A percentile compares a stretch with the other conserved stretches of the same genome.
These are phyloP conservation scores for Psettodes erumei DNA, from an alignment of 2,113 vertebrate genomes.

Conservation along the genomic window DNA sequence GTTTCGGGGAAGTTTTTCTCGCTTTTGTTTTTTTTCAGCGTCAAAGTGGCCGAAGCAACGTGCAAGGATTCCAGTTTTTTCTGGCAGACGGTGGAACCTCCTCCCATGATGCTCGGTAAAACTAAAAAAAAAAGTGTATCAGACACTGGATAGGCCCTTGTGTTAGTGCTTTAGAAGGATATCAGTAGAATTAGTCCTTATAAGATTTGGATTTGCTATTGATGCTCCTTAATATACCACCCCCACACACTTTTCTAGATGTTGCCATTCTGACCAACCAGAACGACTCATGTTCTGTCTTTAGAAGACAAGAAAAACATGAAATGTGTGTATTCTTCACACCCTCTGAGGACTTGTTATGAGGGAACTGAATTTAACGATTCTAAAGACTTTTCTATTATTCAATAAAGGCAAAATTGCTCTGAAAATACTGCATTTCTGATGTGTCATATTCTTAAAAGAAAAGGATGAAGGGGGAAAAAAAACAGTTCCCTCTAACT, in stretches of 20 bases:
- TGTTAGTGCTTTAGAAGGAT: slow-evolving; percentile 14
- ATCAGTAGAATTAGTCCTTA: slow-evolving; percentile 1
- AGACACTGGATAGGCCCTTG: neutral
- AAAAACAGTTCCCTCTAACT: neutral
- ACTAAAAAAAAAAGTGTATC: slow-evolving; percentile 5
- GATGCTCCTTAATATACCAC: slow-evolving; percentile 7
- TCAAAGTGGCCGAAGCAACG: slow-evolving; percentile 2
- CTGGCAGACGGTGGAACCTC: slow-evolving; percentile 33
- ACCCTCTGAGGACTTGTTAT: no score
- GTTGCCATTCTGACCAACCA: no score
- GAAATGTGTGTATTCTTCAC: neutral
- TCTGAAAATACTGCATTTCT: neutral
- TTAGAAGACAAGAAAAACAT: neutral
- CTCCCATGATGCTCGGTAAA: slow-evolving; percentile 5
- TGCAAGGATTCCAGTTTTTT: neutral
- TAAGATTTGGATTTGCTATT: neutral
- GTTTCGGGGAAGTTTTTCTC: slow-evolving; percentile 16
- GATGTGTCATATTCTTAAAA: neutral
- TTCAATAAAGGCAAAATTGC: neutral
- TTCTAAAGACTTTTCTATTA: neutral
- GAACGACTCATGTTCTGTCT: neutral
- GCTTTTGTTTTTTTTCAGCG: neutral
- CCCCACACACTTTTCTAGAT: neutral
- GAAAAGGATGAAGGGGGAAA: neutral
- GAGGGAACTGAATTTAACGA: no score